Percentiles rank a stretch among this genome's conserved stretches.
Conservation (phyloP, 2,888 invertebrate genomes). For the Orthosia gracilis region DNA sequence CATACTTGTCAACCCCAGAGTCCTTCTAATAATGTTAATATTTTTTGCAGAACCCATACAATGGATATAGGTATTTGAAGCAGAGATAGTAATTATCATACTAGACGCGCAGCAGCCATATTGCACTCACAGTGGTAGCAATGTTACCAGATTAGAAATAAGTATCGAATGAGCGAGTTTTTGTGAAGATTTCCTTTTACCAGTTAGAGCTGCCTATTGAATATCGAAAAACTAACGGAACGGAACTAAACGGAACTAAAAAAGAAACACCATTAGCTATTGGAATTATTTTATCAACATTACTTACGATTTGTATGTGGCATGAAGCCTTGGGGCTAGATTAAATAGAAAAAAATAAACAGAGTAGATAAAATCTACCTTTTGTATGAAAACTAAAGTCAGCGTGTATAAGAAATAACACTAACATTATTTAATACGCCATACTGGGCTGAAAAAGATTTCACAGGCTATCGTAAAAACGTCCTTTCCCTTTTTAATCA, state of each 20-base stretch:
- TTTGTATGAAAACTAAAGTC: constrained; percentile 11
- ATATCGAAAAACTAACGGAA: constrained; percentile 16
- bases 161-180: constrained; percentile 44
- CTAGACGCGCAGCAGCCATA: constrained; percentile 32
- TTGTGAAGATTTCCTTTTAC: constrained; percentile 39
- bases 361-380: constrained; percentile 6
- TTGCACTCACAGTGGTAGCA: constrained; percentile 8
- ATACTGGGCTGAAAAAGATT: constrained; percentile 12
- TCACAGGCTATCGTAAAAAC: constrained; percentile 39
- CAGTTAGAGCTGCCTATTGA: constrained; percentile 20
- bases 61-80: constrained; percentile 30
- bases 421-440: constrained; percentile 16
- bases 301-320: background rate
- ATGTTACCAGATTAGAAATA: constrained; percentile 55
- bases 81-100: constrained; percentile 41
- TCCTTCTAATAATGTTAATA: background rate
- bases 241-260: too few species aligned
- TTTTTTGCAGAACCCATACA: constrained; percentile 22
- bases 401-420: constrained; percentile 9
- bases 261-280: constrained; percentile 7
- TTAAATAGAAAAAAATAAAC: background rate
- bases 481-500: constrained; percentile 36
- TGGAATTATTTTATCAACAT: constrained; percentile 5
- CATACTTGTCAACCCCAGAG: background rate
- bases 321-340: background rate